Evolutionary conservation across 1,140 invertebrate genomes (phyloP), one percentile per base, ranked within the genome.

Genomic region (Leptinotarsa texana): DNA sequence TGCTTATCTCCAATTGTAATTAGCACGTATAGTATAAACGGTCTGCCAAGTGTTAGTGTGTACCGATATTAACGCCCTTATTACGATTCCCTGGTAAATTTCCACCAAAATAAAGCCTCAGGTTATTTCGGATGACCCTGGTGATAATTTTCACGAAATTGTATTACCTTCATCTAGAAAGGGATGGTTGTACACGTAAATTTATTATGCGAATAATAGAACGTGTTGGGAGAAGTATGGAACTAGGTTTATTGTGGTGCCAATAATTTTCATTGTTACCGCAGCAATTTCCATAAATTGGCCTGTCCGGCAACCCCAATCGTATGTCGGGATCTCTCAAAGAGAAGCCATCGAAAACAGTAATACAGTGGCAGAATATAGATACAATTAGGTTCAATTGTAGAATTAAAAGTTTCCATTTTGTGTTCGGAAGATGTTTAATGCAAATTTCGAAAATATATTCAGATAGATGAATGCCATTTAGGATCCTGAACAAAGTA

Each of bases 1-100:
- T 69, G 77, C 77, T 78, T 78, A 78, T 78, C 77, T 78, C 74
- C 72, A 76, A 76, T 76, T 78, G 77, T 76, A 78, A 78, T 78
- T 78, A 78, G 75, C 77, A 78, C 77, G 77, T 78, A 78, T 63
- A 67, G 61, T 70, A 78, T 74, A 78, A 76, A 76, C 77, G 74
- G 68, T 65, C 77, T 63, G 72, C 71, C 68, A 72, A 74, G 69
- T 74, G 74, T 77, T 18, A n/a, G 42, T 72, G 57, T 75, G 68
- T 63, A 70, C 69, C 74, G 69, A 75, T 75, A 75, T 75, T 71
- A 75, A 72, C 74, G 69, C 69, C 67, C 57, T 69, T 69, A 74
- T 69, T 61, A 74, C 73, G 62, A 69, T 62, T 49, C 47, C 22
- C 33, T 47, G 47, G 27, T 69, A 69, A 69, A 69, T 69, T 69